phyloP scores from a whole-genome alignment of 2,888 invertebrate species.

The Perdita meconis region DNA sequence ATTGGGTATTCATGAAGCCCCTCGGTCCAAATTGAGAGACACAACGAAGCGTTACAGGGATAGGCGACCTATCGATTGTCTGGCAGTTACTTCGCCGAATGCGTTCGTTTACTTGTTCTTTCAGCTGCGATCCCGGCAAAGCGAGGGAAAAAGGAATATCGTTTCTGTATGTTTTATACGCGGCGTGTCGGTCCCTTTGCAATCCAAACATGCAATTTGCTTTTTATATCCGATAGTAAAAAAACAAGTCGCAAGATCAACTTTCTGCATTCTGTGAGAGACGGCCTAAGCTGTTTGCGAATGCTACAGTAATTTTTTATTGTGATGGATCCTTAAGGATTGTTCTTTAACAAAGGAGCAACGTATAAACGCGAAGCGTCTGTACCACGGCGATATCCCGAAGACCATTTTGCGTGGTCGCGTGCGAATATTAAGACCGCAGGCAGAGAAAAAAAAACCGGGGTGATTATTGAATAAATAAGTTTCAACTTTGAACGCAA shows the following conservation, averaged over 20 bases:
- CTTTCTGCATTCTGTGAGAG: no score
- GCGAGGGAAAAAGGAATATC: constrained; percentile 57
- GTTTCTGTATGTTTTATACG: constrained; percentile 6
- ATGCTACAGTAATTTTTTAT: no score
- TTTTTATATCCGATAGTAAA: no score
- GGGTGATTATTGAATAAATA: constrained; percentile 55
- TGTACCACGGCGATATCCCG: neutral
- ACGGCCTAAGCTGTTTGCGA: no score
- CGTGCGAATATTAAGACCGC: constrained; percentile 26
- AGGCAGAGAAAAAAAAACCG: constrained; percentile 33
- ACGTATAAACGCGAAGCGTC: no score
- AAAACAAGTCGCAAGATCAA: no score
- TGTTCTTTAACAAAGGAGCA: no score
- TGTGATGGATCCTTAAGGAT: no score
- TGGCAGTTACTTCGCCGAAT: constrained; percentile 79
- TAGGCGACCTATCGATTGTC: constrained; percentile 80
- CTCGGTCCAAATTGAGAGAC: constrained; percentile 80
- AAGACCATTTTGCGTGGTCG: constrained; percentile 34
- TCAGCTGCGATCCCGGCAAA: constrained; percentile 35
- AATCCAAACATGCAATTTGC: no score
- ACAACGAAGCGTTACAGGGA: constrained; percentile 77
- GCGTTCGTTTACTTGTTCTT: constrained; percentile 73
- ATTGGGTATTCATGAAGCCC: constrained; percentile 79
- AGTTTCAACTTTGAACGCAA: constrained; percentile 37
- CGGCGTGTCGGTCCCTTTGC: neutral